A percentile compares a stretch with the other conserved stretches of the same genome.
These are phyloP conservation scores for Archivesica marissinica DNA, from an alignment of 1,140 invertebrate species.

Conservation along the genomic window DNA sequence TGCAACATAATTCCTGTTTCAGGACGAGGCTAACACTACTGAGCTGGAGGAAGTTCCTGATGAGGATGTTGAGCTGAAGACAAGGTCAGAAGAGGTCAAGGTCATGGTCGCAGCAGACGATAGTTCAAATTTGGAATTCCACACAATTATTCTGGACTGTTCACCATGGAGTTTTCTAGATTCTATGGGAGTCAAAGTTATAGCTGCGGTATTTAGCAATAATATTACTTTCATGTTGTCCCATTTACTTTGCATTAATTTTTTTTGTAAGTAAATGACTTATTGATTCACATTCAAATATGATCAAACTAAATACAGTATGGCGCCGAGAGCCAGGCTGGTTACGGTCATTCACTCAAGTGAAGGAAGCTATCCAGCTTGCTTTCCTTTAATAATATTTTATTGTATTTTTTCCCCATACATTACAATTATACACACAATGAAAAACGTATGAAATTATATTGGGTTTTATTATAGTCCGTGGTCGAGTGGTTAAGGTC, in stretches of 20 bases:
- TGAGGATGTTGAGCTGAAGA: slow-evolving; percentile 13
- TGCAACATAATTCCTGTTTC: too few species aligned
- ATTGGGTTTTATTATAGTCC: too few species aligned
- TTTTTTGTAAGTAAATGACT: too few species aligned
- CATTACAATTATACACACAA: too few species aligned
- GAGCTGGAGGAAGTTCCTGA: too few species aligned
- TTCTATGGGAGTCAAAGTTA: slow-evolving; percentile 74
- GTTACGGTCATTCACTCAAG: not conserved
- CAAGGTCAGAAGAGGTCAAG: not conserved
- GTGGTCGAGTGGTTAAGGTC: too few species aligned
- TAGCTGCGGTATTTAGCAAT: slow-evolving; percentile 63
- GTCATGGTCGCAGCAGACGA: slow-evolving; percentile 27
- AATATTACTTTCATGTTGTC: too few species aligned
- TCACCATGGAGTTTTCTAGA: slow-evolving; percentile 78
- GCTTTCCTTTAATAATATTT: not conserved
- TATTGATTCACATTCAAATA: slow-evolving; percentile 43
- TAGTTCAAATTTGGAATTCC: slow-evolving; percentile 44
- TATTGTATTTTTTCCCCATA: too few species aligned
- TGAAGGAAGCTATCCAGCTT: not conserved
- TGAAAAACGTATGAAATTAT: too few species aligned
- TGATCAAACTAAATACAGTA: not conserved
- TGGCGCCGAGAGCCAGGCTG: not conserved
- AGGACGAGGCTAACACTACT: too few species aligned
- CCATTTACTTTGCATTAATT: too few species aligned
- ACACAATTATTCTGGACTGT: slow-evolving; percentile 76